Conservation (phyloP, 37 sponge, comb jelly and placozoan species). For the Chondrosia reniformis region DNA sequence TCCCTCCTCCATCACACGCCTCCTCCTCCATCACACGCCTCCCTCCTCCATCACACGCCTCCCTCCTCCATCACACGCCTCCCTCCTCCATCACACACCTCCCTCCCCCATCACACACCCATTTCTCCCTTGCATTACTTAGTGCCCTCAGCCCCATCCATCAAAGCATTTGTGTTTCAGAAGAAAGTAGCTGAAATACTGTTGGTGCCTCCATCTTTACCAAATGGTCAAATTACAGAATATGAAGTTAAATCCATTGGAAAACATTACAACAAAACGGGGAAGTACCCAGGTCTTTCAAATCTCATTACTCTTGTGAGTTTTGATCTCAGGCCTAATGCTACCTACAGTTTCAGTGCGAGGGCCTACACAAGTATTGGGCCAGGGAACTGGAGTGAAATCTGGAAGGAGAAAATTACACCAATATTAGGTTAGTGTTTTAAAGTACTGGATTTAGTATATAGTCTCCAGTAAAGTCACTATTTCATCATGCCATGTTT, state of each 20-base stretch:
- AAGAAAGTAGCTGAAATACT: not conserved
- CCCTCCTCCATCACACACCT: not conserved
- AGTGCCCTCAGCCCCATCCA: not conserved
- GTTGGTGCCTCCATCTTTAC: not conserved
- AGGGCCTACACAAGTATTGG: not conserved
- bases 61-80: not conserved
- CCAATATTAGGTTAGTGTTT: not conserved
- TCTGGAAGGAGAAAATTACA: not conserved
- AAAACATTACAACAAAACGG: not conserved
- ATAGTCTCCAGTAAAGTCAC: not conserved
- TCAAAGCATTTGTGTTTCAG: not conserved
- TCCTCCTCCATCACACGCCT: not conserved
- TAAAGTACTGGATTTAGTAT: not conserved
- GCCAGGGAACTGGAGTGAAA: not conserved
- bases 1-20: not conserved
- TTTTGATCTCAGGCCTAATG: not conserved
- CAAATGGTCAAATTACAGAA: not conserved
- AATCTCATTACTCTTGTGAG: not conserved
- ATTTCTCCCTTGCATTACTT: not conserved
- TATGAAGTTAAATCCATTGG: not conserved
- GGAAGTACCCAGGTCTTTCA: not conserved
- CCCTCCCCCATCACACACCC: not conserved
- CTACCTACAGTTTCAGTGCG: not conserved
- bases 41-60: not conserved
- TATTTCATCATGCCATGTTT: not conserved